Evolutionary conservation across 1,140 invertebrate species (phyloP).

Genomic region (Pseudoatta argentina): DNA sequence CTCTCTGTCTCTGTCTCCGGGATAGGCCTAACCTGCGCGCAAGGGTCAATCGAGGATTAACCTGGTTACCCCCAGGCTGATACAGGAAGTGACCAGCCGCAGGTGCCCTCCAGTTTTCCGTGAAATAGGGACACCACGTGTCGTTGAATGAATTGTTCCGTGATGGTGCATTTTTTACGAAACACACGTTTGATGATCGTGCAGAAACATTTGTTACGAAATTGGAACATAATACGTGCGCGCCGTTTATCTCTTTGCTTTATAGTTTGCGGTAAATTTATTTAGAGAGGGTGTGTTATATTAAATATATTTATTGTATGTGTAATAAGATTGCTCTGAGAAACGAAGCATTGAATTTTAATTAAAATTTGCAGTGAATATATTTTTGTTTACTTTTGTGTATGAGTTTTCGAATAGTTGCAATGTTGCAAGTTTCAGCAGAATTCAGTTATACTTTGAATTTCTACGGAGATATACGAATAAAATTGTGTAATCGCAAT

Average conservation of each 20-base stretch:
- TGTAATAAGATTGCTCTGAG: background rate
- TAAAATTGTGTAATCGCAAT: slow-evolving; percentile 26
- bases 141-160: background rate
- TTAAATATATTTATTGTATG: background rate
- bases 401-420: background rate
- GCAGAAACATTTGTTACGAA: background rate
- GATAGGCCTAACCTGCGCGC: slow-evolving; percentile 71
- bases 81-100: slow-evolving; percentile 73
- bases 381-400: background rate
- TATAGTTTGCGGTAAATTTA: background rate
- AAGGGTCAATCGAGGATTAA: slow-evolving; percentile 83
- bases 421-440: background rate
- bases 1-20: slow-evolving; percentile 58
- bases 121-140: slow-evolving; percentile 57
- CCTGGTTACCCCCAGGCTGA: slow-evolving; percentile 77
- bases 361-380: background rate
- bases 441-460: slow-evolving; percentile 33
- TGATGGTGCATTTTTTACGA: background rate
- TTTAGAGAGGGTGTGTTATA: background rate
- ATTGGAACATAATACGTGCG: background rate
- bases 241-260: background rate
- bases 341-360: background rate
- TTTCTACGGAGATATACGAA: background rate
- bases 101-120: slow-evolving; percentile 73
- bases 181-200: background rate